Evolutionary conservation across 2,797 vertebrate genomes (phyloP).

Genomic region (Hapalemur alaotrensis): DNA sequence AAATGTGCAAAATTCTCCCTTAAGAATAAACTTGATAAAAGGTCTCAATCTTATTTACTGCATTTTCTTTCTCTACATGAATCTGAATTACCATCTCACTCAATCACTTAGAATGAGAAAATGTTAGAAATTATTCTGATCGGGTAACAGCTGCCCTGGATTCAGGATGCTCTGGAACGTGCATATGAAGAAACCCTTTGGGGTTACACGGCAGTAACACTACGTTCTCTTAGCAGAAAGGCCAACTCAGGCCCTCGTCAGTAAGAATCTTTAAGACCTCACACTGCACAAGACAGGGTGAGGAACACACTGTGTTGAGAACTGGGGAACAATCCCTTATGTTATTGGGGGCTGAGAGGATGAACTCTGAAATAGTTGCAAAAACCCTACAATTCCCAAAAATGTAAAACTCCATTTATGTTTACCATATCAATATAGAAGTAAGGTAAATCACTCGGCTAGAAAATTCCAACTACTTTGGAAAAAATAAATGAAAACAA

Average conservation of each 20-base stretch:
- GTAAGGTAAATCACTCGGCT: background rate
- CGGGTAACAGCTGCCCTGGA: background rate
- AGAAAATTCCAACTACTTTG: background rate
- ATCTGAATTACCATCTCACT: background rate
- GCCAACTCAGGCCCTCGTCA: background rate
- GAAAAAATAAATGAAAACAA: constrained; percentile 33
- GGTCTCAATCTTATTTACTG: background rate
- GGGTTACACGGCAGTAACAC: background rate
- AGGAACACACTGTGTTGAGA: background rate
- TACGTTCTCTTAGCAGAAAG: background rate
- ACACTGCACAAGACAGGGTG: background rate
- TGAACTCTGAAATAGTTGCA: background rate
- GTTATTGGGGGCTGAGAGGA: background rate
- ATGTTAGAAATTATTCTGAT: background rate
- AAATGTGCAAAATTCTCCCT: background rate
- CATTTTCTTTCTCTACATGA: background rate
- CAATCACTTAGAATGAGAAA: background rate
- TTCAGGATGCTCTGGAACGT: background rate
- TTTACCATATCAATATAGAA: background rate
- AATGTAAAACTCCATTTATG: background rate
- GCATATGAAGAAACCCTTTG: background rate
- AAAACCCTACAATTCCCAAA: background rate
- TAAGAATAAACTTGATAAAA: constrained; percentile 17
- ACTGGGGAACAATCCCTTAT: background rate
- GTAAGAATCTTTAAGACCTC: background rate